Evolutionary conservation across 2,888 invertebrate genomes (phyloP).

Genomic region (Drosophila kanekoi): DNA sequence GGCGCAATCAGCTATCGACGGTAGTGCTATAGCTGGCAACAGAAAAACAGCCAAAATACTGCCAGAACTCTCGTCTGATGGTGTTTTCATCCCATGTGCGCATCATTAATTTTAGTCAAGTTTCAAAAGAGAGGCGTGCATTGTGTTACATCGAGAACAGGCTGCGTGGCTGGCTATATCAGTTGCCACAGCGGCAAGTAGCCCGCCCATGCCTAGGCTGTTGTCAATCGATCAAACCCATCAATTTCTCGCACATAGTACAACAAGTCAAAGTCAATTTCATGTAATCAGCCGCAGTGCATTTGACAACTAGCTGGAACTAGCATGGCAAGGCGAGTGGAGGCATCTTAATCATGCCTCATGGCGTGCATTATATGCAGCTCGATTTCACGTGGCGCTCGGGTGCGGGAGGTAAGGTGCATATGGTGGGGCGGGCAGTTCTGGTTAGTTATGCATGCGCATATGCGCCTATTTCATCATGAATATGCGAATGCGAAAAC

Average conservation of each 20-base stretch:
- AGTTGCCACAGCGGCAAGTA: conserved; percentile 9
- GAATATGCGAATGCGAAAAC: conserved; percentile 64
- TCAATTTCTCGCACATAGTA: conserved; percentile 57
- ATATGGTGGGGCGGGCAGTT: conserved; percentile 1
- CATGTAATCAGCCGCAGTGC: conserved; percentile 58
- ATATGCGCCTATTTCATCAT: conserved; percentile 56
- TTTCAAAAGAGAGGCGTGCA: conserved; percentile 53
- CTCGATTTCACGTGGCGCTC: conserved; percentile 37
- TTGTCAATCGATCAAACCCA: conserved; percentile 49
- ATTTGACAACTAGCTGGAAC: conserved; percentile 34
- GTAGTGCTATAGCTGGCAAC: conserved; percentile 16
- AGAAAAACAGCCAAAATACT: conserved; percentile 5
- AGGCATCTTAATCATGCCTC: conserved; percentile 60
- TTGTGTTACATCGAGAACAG: conserved; percentile 50
- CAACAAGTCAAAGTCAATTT: conserved; percentile 60
- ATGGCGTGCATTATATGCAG: conserved; percentile 17
- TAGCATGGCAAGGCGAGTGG: not conserved
- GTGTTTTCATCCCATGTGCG: conserved; percentile 43
- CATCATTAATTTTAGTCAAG: conserved; percentile 70
- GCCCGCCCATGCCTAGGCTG: not conserved
- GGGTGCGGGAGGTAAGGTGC: not conserved
- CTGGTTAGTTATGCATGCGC: conserved; percentile 73
- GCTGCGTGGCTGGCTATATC: conserved; percentile 3
- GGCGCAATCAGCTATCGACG: not conserved
- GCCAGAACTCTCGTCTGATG: conserved; percentile 2